These are phyloP conservation scores for Anguilla rostrata DNA, from an alignment of 2,113 vertebrate genomes.

Conservation along the genomic window DNA sequence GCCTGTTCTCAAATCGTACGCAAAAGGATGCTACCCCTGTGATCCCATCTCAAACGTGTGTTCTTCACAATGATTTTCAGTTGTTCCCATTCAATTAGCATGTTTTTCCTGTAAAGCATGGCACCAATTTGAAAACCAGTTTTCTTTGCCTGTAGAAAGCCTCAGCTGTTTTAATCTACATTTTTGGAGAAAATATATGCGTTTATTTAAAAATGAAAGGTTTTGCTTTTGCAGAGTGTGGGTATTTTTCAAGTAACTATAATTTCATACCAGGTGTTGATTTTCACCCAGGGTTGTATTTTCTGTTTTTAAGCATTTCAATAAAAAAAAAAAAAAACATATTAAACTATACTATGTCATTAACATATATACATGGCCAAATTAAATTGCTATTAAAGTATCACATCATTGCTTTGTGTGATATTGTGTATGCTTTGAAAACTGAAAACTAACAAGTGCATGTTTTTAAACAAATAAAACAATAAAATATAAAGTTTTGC, in stretches of 20 bases:
- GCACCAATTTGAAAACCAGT: constrained; percentile 15
- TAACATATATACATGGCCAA: background rate
- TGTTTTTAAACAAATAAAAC: background rate
- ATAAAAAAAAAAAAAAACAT: background rate
- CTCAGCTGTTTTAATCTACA: constrained; percentile 20
- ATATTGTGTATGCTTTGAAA: background rate
- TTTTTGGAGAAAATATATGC: background rate
- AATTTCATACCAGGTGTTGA: background rate
- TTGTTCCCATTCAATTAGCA: background rate
- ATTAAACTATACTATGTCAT: background rate
- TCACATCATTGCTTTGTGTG: background rate
- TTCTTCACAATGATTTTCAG: constrained; percentile 27
- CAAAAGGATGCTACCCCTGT: constrained; percentile 23
- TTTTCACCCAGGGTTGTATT: background rate
- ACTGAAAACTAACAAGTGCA: background rate
- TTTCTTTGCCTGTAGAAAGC: constrained; percentile 20
- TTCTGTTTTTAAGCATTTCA: background rate
- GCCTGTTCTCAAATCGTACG: constrained; percentile 28
- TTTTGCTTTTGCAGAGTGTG: background rate
- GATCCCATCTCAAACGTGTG: constrained; percentile 30
- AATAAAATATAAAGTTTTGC: background rate
- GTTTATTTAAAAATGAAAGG: background rate
- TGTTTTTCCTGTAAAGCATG: constrained; percentile 5
- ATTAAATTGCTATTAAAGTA: background rate
- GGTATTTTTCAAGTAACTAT: too few species aligned